These are phyloP conservation scores for Hemiscyllium ocellatum DNA, from an alignment of 2,113 vertebrate species.

Conservation along the genomic window DNA sequence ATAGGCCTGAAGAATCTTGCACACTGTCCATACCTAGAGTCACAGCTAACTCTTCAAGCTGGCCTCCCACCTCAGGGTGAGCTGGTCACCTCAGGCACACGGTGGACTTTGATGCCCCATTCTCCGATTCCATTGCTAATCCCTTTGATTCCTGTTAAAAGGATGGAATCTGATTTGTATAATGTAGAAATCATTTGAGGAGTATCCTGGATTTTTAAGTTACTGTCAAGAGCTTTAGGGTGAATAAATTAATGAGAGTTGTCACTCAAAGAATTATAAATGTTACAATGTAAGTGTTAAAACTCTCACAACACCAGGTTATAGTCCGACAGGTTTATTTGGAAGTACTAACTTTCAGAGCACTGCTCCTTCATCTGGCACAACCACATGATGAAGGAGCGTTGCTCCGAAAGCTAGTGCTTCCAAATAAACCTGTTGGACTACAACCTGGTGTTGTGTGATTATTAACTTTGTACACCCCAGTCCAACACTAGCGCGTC, in stretches of 20 bases:
- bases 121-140: not conserved
- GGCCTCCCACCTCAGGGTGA: not conserved
- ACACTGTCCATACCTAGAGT: not conserved
- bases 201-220: not conserved
- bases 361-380: no score
- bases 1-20: not conserved
- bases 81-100: not conserved
- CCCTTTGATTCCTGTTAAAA: not conserved
- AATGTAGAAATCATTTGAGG: not conserved
- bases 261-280: not conserved
- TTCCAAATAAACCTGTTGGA: no score
- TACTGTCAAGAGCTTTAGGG: not conserved
- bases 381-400: no score
- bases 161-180: not conserved
- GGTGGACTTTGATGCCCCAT: not conserved
- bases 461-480: no score
- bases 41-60: not conserved
- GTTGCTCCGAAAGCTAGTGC: no score
- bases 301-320: no score
- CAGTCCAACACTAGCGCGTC: no score
- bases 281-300: not conserved
- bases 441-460: no score
- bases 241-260: not conserved
- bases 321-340: no score
- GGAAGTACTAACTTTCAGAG: no score